Evolutionary conservation across 1,140 invertebrate species (phyloP).

Genomic region (Palaemon carinicauda): DNA sequence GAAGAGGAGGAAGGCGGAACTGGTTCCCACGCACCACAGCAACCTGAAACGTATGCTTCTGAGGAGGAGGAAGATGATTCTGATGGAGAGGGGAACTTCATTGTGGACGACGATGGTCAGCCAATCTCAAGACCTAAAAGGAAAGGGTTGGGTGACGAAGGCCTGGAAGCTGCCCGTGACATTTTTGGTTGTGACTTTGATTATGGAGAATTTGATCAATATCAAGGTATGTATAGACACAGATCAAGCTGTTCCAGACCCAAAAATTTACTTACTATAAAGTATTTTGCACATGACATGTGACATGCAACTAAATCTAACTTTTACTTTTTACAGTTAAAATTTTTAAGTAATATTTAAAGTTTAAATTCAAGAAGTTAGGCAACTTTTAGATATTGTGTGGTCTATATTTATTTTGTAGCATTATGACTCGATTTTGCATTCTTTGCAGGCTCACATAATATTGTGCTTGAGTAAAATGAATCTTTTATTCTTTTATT

Average conservation of each 20-base stretch:
- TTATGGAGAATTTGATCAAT: conserved; percentile 72
- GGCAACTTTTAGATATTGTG: no score
- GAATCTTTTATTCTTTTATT: no score
- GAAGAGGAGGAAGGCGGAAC: conserved; percentile 81
- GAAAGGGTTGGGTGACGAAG: conserved; percentile 84
- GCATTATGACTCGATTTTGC: no score
- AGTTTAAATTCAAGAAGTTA: no score
- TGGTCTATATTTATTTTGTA: neutral
- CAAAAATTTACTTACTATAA: no score
- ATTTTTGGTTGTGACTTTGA: conserved; percentile 99
- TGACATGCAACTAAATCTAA: no score
- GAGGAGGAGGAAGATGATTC: conserved; percentile 78
- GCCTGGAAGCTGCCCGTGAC: conserved; percentile 97
- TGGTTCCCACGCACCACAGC: conserved; percentile 53
- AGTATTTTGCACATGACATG: no score
- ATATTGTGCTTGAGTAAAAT: no score
- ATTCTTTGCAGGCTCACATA: no score
- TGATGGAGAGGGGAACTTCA: conserved; percentile 82
- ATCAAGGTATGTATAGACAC: conserved; percentile 75
- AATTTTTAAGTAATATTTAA: no score
- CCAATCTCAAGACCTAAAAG: conserved; percentile 88
- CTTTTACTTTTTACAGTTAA: no score
- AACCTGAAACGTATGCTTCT: conserved; percentile 71
- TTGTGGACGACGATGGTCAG: conserved; percentile 94
- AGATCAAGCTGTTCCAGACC: neutral